These are phyloP conservation scores for Drosophila paranaensis DNA, from an alignment of 2,888 invertebrate species.

Conservation along the genomic window DNA sequence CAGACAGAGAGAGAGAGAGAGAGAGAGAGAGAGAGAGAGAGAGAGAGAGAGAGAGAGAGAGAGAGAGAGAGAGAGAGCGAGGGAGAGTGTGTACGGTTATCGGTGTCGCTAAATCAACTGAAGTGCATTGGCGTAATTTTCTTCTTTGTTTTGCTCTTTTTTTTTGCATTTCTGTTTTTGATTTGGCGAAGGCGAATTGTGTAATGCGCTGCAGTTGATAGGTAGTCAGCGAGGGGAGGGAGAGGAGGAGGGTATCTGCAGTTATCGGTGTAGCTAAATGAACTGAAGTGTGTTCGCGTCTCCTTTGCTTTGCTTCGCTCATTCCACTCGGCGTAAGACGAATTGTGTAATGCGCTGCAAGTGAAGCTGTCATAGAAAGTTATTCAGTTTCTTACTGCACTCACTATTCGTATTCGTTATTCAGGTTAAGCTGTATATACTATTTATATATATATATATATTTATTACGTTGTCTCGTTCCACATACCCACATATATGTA, in stretches of 20 bases:
- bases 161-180: background rate
- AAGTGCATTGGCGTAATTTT: background rate
- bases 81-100: conserved; percentile 2
- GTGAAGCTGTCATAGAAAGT: background rate
- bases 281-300: background rate
- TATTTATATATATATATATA: background rate
- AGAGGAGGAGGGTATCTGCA: background rate
- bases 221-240: background rate
- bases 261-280: background rate
- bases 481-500: conserved; percentile 16
- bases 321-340: background rate
- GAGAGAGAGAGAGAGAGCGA: too few relatives aligned
- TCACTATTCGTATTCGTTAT: background rate
- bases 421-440: background rate
- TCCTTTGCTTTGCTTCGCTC: background rate
- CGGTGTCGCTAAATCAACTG: background rate
- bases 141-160: background rate
- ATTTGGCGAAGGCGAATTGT: conserved; percentile 3
- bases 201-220: background rate
- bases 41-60: too few relatives aligned
- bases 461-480: conserved; percentile 13
- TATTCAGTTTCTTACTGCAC: background rate
- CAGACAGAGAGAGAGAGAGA: too few relatives aligned
- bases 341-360: background rate
- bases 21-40: background rate